Percentiles rank a stretch among this genome's conserved stretches.
phyloP scores from a whole-genome alignment of 2,797 vertebrate species.

The Enteromius mattozi region DNA sequence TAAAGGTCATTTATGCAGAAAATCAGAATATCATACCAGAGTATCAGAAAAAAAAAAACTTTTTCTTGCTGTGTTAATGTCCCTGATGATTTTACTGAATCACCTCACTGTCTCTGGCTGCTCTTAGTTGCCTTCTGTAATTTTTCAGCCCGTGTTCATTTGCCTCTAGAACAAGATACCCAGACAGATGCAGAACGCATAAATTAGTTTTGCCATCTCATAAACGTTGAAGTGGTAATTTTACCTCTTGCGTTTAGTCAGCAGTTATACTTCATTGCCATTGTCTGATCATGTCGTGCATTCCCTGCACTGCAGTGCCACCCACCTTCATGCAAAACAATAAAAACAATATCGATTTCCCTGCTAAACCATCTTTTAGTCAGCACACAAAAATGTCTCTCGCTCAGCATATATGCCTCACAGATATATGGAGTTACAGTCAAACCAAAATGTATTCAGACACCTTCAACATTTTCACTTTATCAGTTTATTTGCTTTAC shows the following conservation, averaged over 20 bases:
- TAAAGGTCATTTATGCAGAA: background rate
- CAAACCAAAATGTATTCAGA: background rate
- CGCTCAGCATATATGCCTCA: background rate
- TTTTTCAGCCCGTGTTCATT: background rate
- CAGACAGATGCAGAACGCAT: background rate
- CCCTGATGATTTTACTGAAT: background rate
- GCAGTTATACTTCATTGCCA: background rate
- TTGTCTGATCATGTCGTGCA: background rate
- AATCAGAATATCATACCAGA: background rate
- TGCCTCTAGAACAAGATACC: background rate
- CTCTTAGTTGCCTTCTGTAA: background rate
- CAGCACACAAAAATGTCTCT: slow-evolving; percentile 8
- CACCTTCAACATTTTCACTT: background rate
- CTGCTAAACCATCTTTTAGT: slow-evolving; percentile 10
- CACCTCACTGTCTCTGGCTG: background rate
- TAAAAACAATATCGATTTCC: slow-evolving; percentile 8
- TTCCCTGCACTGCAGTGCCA: background rate
- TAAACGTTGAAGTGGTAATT: background rate
- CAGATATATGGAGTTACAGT: background rate
- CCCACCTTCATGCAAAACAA: slow-evolving; percentile 17
- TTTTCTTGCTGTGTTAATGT: background rate
- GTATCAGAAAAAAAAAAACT: too few species aligned
- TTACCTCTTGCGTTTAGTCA: background rate
- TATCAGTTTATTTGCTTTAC: background rate
- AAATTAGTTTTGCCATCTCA: background rate